A percentile compares a stretch with the other conserved stretches of the same genome.
Conservation (phyloP, 2,113 vertebrate genomes). For the Serranochromis macrocephalus region DNA sequence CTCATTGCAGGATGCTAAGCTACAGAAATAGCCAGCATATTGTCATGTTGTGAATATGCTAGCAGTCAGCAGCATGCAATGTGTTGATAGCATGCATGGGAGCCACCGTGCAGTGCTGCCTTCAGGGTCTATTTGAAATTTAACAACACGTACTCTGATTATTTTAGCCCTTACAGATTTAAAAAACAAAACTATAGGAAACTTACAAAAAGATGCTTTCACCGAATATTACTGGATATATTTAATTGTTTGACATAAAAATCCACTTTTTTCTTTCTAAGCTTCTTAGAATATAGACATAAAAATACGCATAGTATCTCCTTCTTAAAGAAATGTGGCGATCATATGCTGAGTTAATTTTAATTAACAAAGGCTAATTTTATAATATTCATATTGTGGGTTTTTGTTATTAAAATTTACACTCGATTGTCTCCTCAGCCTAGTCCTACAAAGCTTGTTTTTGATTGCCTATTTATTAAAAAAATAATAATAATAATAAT, state of each 20-base stretch:
- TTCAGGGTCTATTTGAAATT: background rate
- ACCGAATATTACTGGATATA: background rate
- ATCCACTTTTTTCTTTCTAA: background rate
- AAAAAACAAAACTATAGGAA: background rate
- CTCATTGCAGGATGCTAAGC: background rate
- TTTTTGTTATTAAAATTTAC: background rate
- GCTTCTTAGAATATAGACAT: background rate
- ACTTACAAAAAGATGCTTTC: background rate
- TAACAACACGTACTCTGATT: background rate
- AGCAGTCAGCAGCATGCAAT: background rate
- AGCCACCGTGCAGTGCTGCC: background rate
- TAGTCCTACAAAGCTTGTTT: background rate
- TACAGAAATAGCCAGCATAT: background rate
- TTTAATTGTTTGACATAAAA: background rate
- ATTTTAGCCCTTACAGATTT: background rate
- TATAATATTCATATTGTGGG: background rate
- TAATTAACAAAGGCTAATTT: background rate
- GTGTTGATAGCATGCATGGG: background rate
- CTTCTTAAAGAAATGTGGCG: background rate
- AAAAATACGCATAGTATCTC: background rate
- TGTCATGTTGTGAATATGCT: background rate
- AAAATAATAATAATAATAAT: background rate
- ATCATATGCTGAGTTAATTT: background rate
- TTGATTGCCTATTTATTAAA: background rate
- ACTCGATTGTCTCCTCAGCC: rapidly evolving